Evolutionary conservation across 2,113 vertebrate species (phyloP).

Genomic region (Thalassarche chlororhynchos): DNA sequence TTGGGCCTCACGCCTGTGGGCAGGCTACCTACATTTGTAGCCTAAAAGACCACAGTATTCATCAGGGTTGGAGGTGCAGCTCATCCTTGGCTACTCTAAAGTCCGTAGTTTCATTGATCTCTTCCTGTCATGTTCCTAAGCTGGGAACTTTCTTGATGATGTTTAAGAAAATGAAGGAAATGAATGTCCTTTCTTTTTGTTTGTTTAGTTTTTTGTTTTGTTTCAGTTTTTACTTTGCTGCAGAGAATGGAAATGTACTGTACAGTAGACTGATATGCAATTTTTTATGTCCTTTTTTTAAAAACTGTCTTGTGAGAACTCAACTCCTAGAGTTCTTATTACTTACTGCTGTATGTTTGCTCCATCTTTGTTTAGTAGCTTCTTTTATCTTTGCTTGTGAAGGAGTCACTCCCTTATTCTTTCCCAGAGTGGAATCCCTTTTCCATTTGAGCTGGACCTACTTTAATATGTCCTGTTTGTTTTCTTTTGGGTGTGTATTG

Average conservation of each 20-base stretch:
- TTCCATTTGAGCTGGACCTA: not conserved
- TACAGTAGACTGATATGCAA: no score
- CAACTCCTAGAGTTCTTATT: not conserved
- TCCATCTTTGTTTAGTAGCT: not conserved
- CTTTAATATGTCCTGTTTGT: not conserved
- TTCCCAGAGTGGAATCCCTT: not conserved
- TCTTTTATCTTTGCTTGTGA: not conserved
- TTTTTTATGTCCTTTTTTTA: not conserved
- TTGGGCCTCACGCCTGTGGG: not conserved
- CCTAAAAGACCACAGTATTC: not conserved
- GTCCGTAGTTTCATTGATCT: not conserved
- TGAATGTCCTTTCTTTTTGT: fast-evolving
- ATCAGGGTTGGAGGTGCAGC: not conserved
- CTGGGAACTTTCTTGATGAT: not conserved
- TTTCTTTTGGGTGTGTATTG: not conserved
- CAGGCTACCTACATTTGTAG: not conserved
- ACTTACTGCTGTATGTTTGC: not conserved
- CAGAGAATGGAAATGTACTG: not conserved
- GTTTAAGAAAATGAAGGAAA: not conserved
- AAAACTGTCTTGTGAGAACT: not conserved
- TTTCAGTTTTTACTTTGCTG: not conserved
- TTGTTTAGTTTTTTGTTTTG: not conserved
- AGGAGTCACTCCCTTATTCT: not conserved
- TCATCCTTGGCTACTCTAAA: not conserved
- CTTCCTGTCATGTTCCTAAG: not conserved